Conservation (phyloP, 2,113 vertebrate species). For the Pluvianellus socialis region DNA sequence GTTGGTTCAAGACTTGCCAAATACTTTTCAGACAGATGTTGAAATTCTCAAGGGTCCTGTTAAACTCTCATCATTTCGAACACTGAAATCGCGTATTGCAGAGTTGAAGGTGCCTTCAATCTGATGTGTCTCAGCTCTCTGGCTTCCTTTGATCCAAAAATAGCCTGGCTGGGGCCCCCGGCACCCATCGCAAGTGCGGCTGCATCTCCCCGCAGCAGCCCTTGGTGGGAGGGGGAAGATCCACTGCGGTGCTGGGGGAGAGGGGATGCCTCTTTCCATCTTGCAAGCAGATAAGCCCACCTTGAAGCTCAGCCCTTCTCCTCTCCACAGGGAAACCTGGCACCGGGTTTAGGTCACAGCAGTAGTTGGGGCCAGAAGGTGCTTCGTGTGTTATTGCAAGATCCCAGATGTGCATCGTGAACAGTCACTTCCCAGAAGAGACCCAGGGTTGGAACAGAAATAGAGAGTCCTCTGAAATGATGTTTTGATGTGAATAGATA, state of each 20-base stretch:
- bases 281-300: too few species aligned
- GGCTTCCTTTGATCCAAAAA: not conserved
- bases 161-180: not conserved
- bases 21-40: not conserved
- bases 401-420: not conserved
- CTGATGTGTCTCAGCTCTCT: not conserved
- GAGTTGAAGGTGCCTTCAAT: not conserved
- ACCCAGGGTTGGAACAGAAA: not conserved
- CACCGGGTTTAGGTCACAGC: not conserved
- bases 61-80: not conserved
- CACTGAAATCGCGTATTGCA: not conserved
- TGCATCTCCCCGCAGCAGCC: not conserved
- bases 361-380: not conserved
- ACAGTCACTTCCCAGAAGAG: not conserved
- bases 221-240: not conserved
- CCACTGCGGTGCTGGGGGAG: not conserved
- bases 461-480: not conserved
- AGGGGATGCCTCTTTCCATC: not conserved
- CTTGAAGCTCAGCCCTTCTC: not conserved
- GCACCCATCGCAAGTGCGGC: accelerated
- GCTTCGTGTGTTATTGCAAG: not conserved
- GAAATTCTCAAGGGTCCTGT: not conserved
- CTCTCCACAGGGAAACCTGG: not conserved
- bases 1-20: not conserved
- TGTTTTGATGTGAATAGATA: not conserved